Conservation (phyloP, 2,797 vertebrate genomes). For the Heliangelus exortis region DNA sequence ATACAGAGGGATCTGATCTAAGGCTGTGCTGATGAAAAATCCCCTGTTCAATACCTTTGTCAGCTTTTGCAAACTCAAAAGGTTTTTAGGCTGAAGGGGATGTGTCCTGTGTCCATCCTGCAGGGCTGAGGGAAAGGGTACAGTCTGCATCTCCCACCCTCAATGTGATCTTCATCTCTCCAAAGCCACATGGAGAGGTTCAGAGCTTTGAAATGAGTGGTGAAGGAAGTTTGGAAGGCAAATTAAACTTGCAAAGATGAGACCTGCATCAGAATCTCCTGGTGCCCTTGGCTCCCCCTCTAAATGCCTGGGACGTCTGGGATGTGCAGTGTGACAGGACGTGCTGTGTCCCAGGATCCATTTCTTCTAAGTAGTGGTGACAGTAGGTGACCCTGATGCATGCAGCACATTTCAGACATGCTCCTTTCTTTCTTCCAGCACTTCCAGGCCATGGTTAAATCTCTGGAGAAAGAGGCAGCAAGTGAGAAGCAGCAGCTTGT, state of each 20-base stretch:
- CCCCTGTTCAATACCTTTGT: neutral
- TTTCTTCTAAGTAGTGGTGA: neutral
- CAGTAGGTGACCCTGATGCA: neutral
- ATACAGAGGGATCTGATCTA: neutral
- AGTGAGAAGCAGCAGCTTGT: slow-evolving; percentile 98
- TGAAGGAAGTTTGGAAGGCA: neutral
- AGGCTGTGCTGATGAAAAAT: neutral
- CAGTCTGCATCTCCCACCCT: neutral
- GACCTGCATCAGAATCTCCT: neutral
- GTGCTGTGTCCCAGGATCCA: neutral
- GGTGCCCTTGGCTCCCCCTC: neutral
- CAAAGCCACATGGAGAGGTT: neutral
- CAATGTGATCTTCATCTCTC: neutral
- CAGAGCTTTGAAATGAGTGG: neutral
- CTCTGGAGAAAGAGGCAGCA: slow-evolving; percentile 95
- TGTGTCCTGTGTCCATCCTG: neutral
- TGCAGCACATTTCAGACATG: neutral
- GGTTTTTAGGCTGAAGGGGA: neutral
- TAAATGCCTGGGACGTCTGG: neutral
- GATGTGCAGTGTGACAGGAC: neutral
- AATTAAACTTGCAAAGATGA: neutral
- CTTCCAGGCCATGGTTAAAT: slow-evolving; percentile 97
- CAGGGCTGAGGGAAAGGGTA: neutral
- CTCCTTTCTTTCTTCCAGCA: slow-evolving; percentile 78
- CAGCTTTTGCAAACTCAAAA: neutral